phyloP scores from a whole-genome alignment of 2,797 vertebrate species.

The Ptychobarbus kaznakovi region DNA sequence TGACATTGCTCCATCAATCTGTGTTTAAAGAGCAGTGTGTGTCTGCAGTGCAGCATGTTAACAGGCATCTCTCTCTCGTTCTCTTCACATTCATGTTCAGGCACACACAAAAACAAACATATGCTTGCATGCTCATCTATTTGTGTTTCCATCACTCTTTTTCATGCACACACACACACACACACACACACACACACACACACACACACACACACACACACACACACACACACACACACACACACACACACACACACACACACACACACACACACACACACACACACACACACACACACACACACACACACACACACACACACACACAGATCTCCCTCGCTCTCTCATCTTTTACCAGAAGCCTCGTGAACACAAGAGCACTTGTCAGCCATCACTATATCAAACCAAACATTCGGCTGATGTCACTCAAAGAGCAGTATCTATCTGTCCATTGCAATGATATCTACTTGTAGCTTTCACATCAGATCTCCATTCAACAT shows the following conservation, averaged over 20 bases:
- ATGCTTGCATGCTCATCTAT: conserved; percentile 14
- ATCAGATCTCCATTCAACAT: not conserved
- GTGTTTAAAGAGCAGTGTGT: conserved; percentile 65
- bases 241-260: not conserved
- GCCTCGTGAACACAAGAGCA: conserved; percentile 30
- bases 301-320: not conserved
- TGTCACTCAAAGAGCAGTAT: conserved; percentile 22
- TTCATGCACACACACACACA: not conserved
- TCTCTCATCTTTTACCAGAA: conserved; percentile 28
- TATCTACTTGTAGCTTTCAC: conserved; percentile 10
- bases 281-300: not conserved
- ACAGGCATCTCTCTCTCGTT: conserved; percentile 50
- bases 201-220: not conserved
- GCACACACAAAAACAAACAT: conserved; percentile 42
- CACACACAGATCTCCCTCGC: not conserved
- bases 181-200: not conserved
- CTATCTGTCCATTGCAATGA: not conserved
- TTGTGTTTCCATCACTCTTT: not conserved
- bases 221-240: not conserved
- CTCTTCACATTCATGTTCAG: conserved; percentile 47
- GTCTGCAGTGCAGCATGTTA: conserved; percentile 65
- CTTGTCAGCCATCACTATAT: conserved; percentile 20
- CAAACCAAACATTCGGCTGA: not conserved
- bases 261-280: not conserved
- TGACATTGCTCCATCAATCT: conserved; percentile 69